Conservation (phyloP, 2,888 invertebrate species). For the Drosophila testacea region DNA sequence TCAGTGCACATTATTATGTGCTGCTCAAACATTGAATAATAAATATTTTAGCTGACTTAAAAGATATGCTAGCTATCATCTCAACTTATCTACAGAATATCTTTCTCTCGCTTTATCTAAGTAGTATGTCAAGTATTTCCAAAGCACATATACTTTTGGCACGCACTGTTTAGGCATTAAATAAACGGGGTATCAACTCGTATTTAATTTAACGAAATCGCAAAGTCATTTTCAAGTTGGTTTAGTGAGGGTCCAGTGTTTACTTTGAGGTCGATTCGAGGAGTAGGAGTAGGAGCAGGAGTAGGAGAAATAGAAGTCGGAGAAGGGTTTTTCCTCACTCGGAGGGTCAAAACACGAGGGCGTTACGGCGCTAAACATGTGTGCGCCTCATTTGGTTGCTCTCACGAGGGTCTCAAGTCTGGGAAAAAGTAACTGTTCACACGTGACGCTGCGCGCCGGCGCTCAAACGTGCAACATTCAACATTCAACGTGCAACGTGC, state of each 20-base stretch:
- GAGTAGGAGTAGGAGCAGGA: background rate
- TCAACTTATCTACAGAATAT: conserved; percentile 8
- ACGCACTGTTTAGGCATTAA: conserved; percentile 31
- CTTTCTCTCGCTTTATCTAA: background rate
- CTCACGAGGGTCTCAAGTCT: conserved; percentile 28
- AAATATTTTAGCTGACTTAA: no score
- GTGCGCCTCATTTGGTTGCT: conserved; percentile 66
- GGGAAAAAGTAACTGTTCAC: conserved; percentile 69
- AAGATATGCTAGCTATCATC: background rate
- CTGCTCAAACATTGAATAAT: background rate
- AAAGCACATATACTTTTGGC: conserved; percentile 28
- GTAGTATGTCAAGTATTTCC: background rate
- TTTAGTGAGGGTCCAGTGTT: conserved; percentile 13
- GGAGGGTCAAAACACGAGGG: conserved; percentile 47
- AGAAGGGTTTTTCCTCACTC: conserved; percentile 16
- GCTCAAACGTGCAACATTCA: conserved; percentile 25
- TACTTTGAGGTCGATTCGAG: conserved; percentile 5
- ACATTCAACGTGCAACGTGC: conserved; percentile 17
- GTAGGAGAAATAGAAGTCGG: background rate
- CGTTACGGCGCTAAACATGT: conserved; percentile 78
- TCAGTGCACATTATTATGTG: background rate
- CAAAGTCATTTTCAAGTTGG: conserved; percentile 55
- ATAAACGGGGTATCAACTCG: conserved; percentile 16
- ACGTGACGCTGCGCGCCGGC: conserved; percentile 69
- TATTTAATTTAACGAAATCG: conserved; percentile 59